Evolutionary conservation across 2,113 vertebrate species (phyloP), one percentile per base, ranked within the genome.

Genomic region (Xiphorhynchus elegans): DNA sequence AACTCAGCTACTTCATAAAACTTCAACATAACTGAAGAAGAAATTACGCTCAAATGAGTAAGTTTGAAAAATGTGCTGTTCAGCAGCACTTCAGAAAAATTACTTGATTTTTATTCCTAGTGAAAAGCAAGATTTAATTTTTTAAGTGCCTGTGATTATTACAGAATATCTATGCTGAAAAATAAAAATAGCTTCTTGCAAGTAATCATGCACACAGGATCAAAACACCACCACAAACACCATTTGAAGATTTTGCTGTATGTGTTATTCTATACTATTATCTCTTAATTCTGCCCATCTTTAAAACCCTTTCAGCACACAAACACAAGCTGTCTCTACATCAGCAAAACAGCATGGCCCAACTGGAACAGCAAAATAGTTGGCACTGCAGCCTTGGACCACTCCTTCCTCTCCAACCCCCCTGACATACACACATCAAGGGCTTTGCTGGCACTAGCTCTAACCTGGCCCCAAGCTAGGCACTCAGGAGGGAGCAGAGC

Each of bases 381-480:
- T 49, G 56, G n/a, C 3, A 1, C 0, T 10, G 18, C 46, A 40
- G 37, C 13, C n/a, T 44, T 12, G 23, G 50, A 21, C 13, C 6
- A 31, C 9, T 63, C 31, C 6, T 21, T 53, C 35, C 7, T 26
- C 31, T 42, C 39, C 10, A 21, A 17, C 7, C 13, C 19, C 14
- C 39, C 21, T 33, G 21, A 20, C 28, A 9, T 1, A 17, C 8
- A 20, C 16, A 67, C 13, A 33, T 2, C n/a, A 35, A 66, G 49
- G 31, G 39, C 28, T 84, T 63, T 46, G 31, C 8, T 59, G 44
- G 33, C 24, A 37, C 17, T 37, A 13, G 55, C 19, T 60, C 50
- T 56, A 68, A 37, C n/a, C 37, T 5, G 5, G 50, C 15, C 33
- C 18, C 35, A 19, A 29, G 19, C 9, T 29, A 25, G 66, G 42